phyloP scores from a whole-genome alignment of 2,113 vertebrate genomes.

The Oreochromis spilurus region DNA sequence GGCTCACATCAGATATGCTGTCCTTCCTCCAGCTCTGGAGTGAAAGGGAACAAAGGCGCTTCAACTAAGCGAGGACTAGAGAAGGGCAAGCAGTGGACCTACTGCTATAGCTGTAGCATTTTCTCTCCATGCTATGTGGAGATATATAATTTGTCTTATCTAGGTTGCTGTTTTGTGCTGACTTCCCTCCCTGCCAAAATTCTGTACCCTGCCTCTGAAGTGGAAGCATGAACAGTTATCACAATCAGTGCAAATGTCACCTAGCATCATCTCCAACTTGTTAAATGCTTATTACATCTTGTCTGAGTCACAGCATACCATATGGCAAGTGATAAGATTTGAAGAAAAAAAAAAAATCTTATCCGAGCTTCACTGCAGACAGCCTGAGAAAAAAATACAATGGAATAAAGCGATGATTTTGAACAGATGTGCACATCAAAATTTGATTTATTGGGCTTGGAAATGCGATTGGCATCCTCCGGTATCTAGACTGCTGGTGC shows the following conservation, averaged over 20 bases:
- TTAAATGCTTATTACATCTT: slow-evolving; percentile 54
- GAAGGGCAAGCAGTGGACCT: slow-evolving; percentile 7
- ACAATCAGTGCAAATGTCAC: slow-evolving; percentile 63
- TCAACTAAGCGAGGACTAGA: background rate
- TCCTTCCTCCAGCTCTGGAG: background rate
- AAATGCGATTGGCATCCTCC: background rate
- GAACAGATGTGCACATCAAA: slow-evolving; percentile 34
- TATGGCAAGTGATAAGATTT: slow-evolving; percentile 41
- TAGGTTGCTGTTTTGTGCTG: background rate
- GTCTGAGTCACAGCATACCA: slow-evolving; percentile 25
- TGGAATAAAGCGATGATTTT: slow-evolving; percentile 8
- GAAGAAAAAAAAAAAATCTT: background rate
- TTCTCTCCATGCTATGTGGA: background rate
- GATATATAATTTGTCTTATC: background rate
- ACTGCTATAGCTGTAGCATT: background rate
- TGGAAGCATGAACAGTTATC: background rate
- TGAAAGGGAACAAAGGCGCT: background rate
- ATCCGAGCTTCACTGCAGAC: background rate
- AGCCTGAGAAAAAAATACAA: background rate
- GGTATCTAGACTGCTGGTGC: background rate
- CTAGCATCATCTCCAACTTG: slow-evolving; percentile 40
- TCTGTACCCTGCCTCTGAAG: slow-evolving; percentile 14
- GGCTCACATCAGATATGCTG: background rate
- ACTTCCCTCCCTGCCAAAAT: background rate
- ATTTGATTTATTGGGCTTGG: slow-evolving; percentile 12